Evolutionary conservation across 2,888 invertebrate genomes (phyloP), one percentile per base, ranked within the genome.

Genomic region (Xylota sylvarum): DNA sequence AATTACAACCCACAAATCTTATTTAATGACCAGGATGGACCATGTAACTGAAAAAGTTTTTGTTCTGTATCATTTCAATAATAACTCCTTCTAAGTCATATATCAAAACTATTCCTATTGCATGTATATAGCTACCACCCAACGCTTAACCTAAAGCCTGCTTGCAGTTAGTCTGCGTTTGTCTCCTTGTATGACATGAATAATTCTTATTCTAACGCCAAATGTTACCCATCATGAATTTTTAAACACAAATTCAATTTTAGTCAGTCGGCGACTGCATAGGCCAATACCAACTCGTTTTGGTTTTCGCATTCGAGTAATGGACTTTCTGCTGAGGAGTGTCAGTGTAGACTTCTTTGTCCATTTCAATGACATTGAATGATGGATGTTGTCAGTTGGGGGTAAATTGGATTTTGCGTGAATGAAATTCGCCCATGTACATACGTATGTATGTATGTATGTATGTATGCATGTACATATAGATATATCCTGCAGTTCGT

Each of bases 311-410:
- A 48, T 48, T 9, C 32, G 46, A 46, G 56, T 70, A 73, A 73
- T 73, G 52, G 27, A 50, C 62, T 73, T 62, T 70, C 60, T 50
- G 32, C n/a, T 37, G 73, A 73, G 10, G 12, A 73, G 50, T 43
- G 69, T 69, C 69, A 56, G 56, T 56, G 70, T 55, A 46, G 43
- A 70, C 37, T 55, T 64, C 64, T 52, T 74, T 64, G 64, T 64
- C 64, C 64, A 64, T 74, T 43, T 55, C 64, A 74, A 74, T 74
- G 74, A 74, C 74, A 64, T 74, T 74, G 64, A 74, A 55, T 74
- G 74, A 74, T 74, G 50, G 74, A 74, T 74, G 64, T 32, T 64
- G 74, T 48, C 73, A 62, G 40, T 30, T 55, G 64, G 55, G 32
- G 64, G 52, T 64, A 74, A 74, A 74, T 74, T 74, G 64, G 55